Evolutionary conservation across 2,888 invertebrate species (phyloP).

Genomic region (Cephus rjabovi): DNA sequence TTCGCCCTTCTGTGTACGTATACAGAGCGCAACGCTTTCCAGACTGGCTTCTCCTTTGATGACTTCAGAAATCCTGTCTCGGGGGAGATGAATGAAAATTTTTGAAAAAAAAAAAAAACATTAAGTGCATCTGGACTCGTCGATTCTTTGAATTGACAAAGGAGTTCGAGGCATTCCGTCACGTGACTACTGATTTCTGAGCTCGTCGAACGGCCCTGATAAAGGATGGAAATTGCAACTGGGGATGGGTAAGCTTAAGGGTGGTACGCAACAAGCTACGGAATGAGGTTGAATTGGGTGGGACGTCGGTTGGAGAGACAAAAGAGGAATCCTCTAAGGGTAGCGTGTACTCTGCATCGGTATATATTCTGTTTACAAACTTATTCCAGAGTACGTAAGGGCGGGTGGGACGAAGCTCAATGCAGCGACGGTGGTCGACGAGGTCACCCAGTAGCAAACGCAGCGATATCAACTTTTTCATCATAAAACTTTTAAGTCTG

Average conservation of each 20-base stretch:
- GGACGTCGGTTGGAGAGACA: not conserved
- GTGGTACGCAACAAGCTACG: not conserved
- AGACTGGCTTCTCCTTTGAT: not conserved
- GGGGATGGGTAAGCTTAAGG: not conserved
- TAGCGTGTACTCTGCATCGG: not conserved
- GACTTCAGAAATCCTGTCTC: not conserved
- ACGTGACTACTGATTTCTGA: not conserved
- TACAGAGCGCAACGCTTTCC: not conserved
- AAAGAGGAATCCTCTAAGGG: not conserved
- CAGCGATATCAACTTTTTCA: constrained; percentile 57
- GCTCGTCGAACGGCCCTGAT: not conserved
- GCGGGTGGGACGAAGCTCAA: not conserved
- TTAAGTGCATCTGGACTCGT: not conserved
- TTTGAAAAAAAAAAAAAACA: not conserved
- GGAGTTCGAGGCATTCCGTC: not conserved
- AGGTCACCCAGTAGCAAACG: constrained; percentile 41
- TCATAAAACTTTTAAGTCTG: constrained; percentile 54
- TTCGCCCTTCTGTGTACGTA: not conserved
- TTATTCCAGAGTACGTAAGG: not conserved
- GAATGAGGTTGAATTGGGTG: not conserved
- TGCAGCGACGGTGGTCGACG: not conserved
- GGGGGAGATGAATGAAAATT: not conserved
- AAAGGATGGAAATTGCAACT: not conserved
- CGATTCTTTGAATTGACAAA: not conserved
- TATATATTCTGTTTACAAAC: not conserved